Percentiles rank a stretch among this genome's conserved stretches.
Conservation (phyloP, 2,888 invertebrate species). For the Steinernema hermaphroditum region DNA sequence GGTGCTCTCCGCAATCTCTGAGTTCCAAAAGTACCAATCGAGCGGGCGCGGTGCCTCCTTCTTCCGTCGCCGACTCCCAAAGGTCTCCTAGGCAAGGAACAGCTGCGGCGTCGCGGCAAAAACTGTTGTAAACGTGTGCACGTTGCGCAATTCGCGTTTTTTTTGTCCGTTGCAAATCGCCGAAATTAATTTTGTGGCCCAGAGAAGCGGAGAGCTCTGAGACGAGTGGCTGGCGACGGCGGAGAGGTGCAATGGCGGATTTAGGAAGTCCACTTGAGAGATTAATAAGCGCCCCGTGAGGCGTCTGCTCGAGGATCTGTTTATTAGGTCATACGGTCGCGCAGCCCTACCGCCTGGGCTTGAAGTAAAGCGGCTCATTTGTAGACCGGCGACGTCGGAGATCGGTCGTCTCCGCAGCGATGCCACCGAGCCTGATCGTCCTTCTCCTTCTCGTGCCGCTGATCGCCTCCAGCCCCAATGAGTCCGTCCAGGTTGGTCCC, state of each 20-base stretch:
- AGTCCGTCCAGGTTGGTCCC: background rate
- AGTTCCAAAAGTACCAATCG: constrained; percentile 20
- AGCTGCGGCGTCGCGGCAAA: constrained; percentile 17
- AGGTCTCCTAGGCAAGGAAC: background rate
- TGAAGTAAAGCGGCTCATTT: background rate
- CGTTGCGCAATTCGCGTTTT: constrained; percentile 13
- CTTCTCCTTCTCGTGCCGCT: background rate
- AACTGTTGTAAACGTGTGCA: constrained; percentile 23
- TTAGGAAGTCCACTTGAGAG: constrained; percentile 16
- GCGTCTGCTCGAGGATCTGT: constrained; percentile 26
- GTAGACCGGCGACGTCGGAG: background rate
- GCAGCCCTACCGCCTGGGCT: constrained; percentile 5
- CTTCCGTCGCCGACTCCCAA: background rate
- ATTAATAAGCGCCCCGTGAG: background rate
- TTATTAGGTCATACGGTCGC: constrained; percentile 12
- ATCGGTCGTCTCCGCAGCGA: background rate
- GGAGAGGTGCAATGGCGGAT: background rate
- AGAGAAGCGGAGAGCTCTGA: background rate
- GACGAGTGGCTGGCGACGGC: background rate
- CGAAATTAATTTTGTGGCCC: constrained; percentile 23
- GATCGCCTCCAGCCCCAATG: background rate
- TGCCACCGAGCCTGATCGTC: background rate
- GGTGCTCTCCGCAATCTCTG: too few relatives aligned
- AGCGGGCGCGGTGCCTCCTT: background rate
- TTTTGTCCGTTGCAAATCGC: background rate